Percentiles rank a stretch among this genome's conserved stretches.
phyloP scores from a whole-genome alignment of 1,140 invertebrate species.

The Drosophila prosaltans region DNA sequence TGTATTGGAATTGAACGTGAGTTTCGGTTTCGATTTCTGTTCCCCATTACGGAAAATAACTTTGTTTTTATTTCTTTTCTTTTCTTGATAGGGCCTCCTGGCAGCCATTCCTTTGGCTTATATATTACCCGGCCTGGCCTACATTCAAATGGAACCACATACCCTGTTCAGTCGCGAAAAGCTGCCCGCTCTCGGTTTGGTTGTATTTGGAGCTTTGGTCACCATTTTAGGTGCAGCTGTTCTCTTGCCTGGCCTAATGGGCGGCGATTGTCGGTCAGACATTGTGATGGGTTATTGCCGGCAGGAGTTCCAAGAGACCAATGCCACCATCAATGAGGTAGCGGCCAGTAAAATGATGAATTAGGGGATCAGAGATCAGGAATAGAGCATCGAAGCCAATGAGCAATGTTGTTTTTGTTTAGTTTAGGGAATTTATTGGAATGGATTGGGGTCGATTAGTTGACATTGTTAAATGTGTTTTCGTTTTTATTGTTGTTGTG shows the following conservation, averaged over 20 bases:
- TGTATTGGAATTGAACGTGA: slow-evolving; percentile 93
- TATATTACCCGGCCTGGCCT: slow-evolving; percentile 91
- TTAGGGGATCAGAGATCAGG: slow-evolving; percentile 25
- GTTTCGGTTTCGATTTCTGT: slow-evolving; percentile 39
- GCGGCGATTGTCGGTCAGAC: slow-evolving; percentile 78
- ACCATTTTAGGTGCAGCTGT: slow-evolving; percentile 85
- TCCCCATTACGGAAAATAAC: neutral
- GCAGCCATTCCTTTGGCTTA: slow-evolving; percentile 94
- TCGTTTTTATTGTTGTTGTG: slow-evolving; percentile 2
- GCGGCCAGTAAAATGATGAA: slow-evolving; percentile 36
- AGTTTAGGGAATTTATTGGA: slow-evolving; percentile 40
- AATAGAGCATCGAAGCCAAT: slow-evolving; percentile 35
- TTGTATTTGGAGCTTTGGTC: slow-evolving; percentile 89
- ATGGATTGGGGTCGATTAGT: slow-evolving; percentile 14
- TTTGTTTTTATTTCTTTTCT: neutral
- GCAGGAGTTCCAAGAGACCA: slow-evolving; percentile 67
- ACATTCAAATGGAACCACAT: slow-evolving; percentile 90
- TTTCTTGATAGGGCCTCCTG: slow-evolving; percentile 88
- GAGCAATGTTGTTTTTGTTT: slow-evolving; percentile 34
- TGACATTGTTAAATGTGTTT: neutral
- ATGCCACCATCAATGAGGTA: slow-evolving; percentile 25
- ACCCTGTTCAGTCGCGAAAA: slow-evolving; percentile 88
- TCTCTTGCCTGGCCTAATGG: slow-evolving; percentile 72
- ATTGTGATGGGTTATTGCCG: slow-evolving; percentile 82
- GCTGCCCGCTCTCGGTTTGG: slow-evolving; percentile 88